Evolutionary conservation across 2,888 invertebrate genomes (phyloP), one percentile per base, ranked within the genome.

Genomic region (Diarsia rubi): DNA sequence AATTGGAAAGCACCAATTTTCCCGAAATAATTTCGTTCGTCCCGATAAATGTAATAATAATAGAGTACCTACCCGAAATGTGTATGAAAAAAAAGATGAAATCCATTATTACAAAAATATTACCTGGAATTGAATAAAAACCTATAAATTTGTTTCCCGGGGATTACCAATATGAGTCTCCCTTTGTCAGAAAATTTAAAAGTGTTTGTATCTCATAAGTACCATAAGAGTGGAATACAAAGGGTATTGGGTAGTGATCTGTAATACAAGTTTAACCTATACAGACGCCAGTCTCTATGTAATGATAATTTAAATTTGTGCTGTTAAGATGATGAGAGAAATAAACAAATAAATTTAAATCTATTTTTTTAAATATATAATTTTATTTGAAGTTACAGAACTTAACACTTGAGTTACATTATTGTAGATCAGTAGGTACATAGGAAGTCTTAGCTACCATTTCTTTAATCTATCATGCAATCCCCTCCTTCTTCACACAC

Each of bases 1-100:
- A 60, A 67, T 59, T 64, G 65, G 42, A 11, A 62, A 66, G 64
- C 49, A 57, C 44, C 1, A 71, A 57, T 66, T 57, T 67, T 60
- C 1, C 31, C 31, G n/a, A 59, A 67, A 79, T 79, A 49, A 59
- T 59, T 78, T 59, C 8, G 3, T 44, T 59, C 44, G 27, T 52
- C 19, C 19, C 31, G 24, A 52, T 49, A 57, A 27, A 71, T 62
- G n/a, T 47, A 66, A 45, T 73, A 49, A 59, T 63, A 77, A 64
- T 80, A 47, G 19, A 52, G 11, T 47, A 31, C 5, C 0, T 5
- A 47, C 12, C 42, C 52, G 12, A 44, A 45, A 47, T 31, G 9
- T 52, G 49, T 16, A 52, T 37, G 54, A 57, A 37, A 57, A 57
- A 16, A 37, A 24, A 9, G 19, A 45, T 24, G 37, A 47, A 12